Evolutionary conservation across 2,113 vertebrate genomes (phyloP).

Genomic region (Baryphthengus martii): DNA sequence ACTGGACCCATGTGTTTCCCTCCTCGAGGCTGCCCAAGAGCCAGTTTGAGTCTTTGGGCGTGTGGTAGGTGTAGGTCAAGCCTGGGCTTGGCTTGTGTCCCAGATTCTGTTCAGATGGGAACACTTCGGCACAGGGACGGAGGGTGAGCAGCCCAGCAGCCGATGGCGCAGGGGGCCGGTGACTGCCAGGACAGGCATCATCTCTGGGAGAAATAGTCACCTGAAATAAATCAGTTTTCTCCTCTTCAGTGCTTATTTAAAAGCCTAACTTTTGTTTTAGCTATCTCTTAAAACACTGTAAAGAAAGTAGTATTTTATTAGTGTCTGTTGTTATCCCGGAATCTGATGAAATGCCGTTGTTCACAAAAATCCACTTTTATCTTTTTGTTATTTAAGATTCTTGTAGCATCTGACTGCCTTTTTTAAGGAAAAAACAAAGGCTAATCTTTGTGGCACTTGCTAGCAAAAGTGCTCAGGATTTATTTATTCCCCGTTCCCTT

Average conservation of each 20-base stretch:
- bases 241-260: not conserved
- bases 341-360: not conserved
- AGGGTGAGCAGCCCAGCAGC: not conserved
- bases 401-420: not conserved
- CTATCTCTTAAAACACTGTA: not conserved
- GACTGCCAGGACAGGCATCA: not conserved
- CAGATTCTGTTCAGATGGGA: not conserved
- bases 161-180: not conserved
- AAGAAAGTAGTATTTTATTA: not conserved
- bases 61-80: not conserved
- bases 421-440: not conserved
- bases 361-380: not conserved
- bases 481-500: not conserved
- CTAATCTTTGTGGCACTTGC: not conserved
- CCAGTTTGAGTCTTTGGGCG: no score
- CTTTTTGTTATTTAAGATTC: not conserved
- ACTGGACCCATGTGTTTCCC: not conserved
- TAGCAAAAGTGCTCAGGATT: not conserved
- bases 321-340: not conserved
- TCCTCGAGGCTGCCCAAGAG: not conserved
- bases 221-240: fast-evolving
- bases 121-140: fast-evolving
- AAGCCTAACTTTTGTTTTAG: not conserved
- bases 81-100: not conserved
- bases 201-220: not conserved